phyloP scores from a whole-genome alignment of 2,797 vertebrate species.

The Enteromius viviparus region DNA sequence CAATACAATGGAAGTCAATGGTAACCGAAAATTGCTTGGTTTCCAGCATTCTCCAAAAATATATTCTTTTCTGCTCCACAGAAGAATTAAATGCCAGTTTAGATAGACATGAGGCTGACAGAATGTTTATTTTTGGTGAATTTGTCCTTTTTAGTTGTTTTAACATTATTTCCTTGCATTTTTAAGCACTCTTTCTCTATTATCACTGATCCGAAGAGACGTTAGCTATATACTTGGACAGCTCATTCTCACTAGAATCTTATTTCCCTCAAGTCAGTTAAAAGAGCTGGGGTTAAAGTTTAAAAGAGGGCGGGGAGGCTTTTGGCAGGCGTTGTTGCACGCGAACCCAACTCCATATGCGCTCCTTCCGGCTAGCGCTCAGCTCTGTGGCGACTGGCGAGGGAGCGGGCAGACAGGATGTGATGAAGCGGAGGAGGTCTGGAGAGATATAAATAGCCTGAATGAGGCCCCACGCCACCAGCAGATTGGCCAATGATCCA shows the following conservation, averaged over 20 bases:
- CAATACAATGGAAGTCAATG: neutral
- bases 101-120: neutral
- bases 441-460: constrained; percentile 76
- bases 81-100: neutral
- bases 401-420: constrained; percentile 71
- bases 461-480: constrained; percentile 53
- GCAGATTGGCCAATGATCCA: constrained; percentile 20
- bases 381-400: constrained; percentile 63
- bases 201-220: constrained; percentile 10
- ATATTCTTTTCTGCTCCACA: neutral
- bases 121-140: neutral
- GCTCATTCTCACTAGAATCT: neutral
- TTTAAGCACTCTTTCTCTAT: neutral
- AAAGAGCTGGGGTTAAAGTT: constrained; percentile 3
- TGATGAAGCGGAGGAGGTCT: constrained; percentile 69
- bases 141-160: neutral
- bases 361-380: constrained; percentile 60
- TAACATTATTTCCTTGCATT: constrained; percentile 11
- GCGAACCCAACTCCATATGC: constrained; percentile 49
- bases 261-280: neutral
- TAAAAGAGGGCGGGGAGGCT: neutral
- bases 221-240: neutral
- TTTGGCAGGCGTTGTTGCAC: constrained; percentile 43
- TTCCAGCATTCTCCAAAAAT: neutral
- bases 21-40: neutral